These are phyloP conservation scores for Pandemis heparana DNA, from an alignment of 2,888 invertebrate genomes.

Conservation along the genomic window DNA sequence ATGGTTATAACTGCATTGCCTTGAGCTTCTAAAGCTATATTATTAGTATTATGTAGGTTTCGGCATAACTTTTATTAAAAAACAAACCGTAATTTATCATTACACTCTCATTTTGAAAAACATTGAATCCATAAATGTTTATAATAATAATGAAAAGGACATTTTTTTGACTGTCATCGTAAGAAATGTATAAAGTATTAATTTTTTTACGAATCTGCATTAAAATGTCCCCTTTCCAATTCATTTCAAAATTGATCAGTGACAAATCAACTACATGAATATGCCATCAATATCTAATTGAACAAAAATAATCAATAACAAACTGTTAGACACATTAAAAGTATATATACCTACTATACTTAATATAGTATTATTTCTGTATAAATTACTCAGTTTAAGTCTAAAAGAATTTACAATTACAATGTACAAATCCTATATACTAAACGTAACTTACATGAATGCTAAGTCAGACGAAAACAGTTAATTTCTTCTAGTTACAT, in stretches of 20 bases:
- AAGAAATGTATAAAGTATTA: neutral
- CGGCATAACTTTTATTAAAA: constrained; percentile 31
- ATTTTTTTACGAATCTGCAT: neutral
- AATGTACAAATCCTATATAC: constrained; percentile 73
- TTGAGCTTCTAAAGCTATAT: constrained; percentile 11
- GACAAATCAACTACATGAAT: constrained; percentile 1
- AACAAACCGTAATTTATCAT: neutral
- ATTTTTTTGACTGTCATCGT: neutral
- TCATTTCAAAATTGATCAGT: neutral
- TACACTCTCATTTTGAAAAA: neutral
- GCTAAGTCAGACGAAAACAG: constrained; percentile 25
- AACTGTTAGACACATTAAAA: constrained; percentile 22
- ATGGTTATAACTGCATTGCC: constrained; percentile 9
- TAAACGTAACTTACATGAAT: constrained; percentile 30
- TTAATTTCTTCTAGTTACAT: neutral
- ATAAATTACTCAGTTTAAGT: constrained; percentile 58
- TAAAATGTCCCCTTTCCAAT: neutral
- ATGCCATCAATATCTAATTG: constrained; percentile 10
- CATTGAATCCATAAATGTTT: neutral
- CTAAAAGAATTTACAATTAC: constrained; percentile 79
- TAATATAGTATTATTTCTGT: constrained; percentile 45
- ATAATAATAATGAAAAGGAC: constrained; percentile 1
- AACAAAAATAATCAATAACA: constrained; percentile 20
- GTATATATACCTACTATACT: constrained; percentile 26
- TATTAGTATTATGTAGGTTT: neutral